Percentiles rank a stretch among this genome's conserved stretches.
These are phyloP conservation scores for Sporophila hypoxantha DNA, from an alignment of 2,113 vertebrate genomes.

Conservation along the genomic window DNA sequence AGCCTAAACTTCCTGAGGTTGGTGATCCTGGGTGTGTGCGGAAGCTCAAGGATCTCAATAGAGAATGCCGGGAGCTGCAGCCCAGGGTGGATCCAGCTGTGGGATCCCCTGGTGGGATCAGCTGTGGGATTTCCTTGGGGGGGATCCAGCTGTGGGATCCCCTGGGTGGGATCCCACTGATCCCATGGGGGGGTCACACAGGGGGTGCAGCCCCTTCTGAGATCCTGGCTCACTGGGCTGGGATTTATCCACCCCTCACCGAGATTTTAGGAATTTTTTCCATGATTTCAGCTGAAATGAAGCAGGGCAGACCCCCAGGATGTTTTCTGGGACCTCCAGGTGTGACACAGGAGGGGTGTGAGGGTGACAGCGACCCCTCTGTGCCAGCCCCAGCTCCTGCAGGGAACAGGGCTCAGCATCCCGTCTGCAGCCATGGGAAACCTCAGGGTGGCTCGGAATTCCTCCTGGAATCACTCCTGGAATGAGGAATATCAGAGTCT, in stretches of 20 bases:
- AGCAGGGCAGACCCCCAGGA: neutral
- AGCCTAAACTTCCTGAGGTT: too few relatives aligned
- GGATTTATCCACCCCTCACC: neutral
- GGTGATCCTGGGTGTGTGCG: too few relatives aligned
- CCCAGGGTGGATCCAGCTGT: too few relatives aligned
- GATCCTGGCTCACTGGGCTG: rapidly evolving
- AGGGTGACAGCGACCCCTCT: rapidly evolving
- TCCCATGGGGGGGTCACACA: rapidly evolving
- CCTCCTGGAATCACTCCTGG: neutral
- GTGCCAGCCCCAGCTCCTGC: neutral
- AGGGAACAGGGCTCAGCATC: neutral
- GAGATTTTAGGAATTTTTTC: neutral
- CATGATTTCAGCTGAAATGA: neutral
- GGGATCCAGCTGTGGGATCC: neutral
- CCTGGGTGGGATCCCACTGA: neutral
- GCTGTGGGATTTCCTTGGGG: too few relatives aligned
- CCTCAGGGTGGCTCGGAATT: rapidly evolving
- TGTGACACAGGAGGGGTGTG: rapidly evolving
- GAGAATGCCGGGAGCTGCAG: too few relatives aligned
- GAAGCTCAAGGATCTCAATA: too few relatives aligned
- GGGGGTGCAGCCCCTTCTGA: neutral
- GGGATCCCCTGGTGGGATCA: too few relatives aligned
- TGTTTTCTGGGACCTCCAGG: neutral
- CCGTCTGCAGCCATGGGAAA: rapidly evolving
- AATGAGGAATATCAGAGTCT: neutral